Conservation (phyloP, 1,140 invertebrate species). For the Himalopsyche phryganea region DNA sequence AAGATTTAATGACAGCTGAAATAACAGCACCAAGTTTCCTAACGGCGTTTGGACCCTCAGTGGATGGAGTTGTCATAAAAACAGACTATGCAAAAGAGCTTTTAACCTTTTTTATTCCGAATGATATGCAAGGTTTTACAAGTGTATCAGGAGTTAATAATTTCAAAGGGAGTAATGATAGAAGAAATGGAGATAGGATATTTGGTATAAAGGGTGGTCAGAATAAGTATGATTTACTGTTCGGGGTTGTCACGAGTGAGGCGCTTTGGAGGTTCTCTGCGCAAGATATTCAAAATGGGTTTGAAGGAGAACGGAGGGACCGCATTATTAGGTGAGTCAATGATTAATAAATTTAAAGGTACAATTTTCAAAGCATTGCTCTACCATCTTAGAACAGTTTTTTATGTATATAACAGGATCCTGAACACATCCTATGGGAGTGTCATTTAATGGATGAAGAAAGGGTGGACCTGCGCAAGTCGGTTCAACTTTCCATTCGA, state of each 20-base stretch:
- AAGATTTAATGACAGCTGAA: conserved; percentile 74
- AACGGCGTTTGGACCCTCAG: conserved; percentile 79
- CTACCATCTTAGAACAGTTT: too few species aligned
- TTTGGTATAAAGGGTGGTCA: conserved; percentile 48
- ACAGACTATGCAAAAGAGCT: conserved; percentile 73
- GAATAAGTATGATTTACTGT: conserved; percentile 73
- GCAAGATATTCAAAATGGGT: conserved; percentile 81
- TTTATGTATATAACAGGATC: too few species aligned
- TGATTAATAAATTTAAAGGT: background rate
- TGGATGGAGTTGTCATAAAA: conserved; percentile 83
- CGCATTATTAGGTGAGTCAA: conserved; percentile 68
- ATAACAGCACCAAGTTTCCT: conserved; percentile 80
- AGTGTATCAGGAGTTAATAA: conserved; percentile 53
- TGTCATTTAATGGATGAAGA: too few species aligned
- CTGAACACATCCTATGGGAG: too few species aligned
- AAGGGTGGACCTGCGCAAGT: too few species aligned
- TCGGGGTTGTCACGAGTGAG: conserved; percentile 81
- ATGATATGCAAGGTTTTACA: conserved; percentile 58
- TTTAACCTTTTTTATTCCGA: conserved; percentile 62
- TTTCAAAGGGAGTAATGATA: conserved; percentile 55
- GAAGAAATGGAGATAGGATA: conserved; percentile 54
- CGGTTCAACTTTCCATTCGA: too few species aligned
- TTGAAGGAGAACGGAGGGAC: conserved; percentile 84
- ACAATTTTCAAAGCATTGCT: background rate
- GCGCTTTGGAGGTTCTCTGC: conserved; percentile 78